Evolutionary conservation across 2,797 vertebrate genomes (phyloP).

Genomic region (Nannoperca australis): DNA sequence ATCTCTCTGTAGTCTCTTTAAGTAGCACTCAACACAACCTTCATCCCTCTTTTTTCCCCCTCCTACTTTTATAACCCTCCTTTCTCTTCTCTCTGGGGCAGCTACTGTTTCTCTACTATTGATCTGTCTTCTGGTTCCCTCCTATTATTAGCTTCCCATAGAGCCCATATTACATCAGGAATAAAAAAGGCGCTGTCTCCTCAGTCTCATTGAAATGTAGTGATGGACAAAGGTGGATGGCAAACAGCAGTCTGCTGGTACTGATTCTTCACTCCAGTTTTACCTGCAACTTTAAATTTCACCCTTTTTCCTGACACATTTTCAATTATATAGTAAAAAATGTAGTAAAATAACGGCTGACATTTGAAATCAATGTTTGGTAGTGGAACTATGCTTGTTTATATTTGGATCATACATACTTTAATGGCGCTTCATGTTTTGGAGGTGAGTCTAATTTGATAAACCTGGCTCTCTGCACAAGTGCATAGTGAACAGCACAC

Average conservation of each 20-base stretch:
- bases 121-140: slow-evolving; percentile 76
- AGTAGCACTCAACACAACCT: slow-evolving; percentile 25
- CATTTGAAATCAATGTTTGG: not conserved
- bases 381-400: not conserved
- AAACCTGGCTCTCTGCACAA: not conserved
- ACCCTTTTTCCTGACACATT: not conserved
- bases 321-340: not conserved
- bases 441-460: not conserved
- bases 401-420: not conserved
- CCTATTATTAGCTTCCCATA: slow-evolving; percentile 78
- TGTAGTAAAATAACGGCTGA: not conserved
- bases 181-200: slow-evolving; percentile 45
- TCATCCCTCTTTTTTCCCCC: slow-evolving; percentile 8
- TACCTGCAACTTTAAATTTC: not conserved
- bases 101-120: slow-evolving; percentile 81
- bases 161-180: slow-evolving; percentile 60
- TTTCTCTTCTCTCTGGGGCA: slow-evolving; percentile 58
- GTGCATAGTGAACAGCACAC: not conserved
- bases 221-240: slow-evolving; percentile 24
- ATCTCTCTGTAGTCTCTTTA: slow-evolving; percentile 13
- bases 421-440: not conserved
- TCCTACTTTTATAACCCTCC: slow-evolving; percentile 45
- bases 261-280: slow-evolving; percentile 16
- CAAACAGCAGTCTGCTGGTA: slow-evolving; percentile 12
- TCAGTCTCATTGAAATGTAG: slow-evolving; percentile 22